Percentiles rank a stretch among this genome's conserved stretches.
These are phyloP conservation scores for Drosophila tristis DNA, from an alignment of 1,140 invertebrate species.

Conservation along the genomic window DNA sequence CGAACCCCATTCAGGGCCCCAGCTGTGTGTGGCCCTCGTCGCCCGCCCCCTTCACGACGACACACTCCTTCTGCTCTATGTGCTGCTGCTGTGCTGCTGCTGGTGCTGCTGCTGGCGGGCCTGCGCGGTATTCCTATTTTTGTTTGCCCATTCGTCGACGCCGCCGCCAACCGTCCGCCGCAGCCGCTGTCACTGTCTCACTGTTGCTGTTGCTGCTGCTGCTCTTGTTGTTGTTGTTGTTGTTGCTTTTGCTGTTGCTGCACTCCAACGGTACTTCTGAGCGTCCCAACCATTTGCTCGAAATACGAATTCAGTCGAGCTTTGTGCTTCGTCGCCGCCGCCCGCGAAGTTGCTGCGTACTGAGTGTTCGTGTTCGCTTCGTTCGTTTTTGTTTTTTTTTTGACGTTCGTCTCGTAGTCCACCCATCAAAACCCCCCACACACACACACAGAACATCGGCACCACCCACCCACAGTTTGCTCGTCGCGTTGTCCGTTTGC, in stretches of 20 bases:
- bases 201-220: conserved; percentile 25
- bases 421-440: no score
- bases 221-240: conserved; percentile 27
- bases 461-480: conserved; percentile 35
- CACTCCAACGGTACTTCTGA: conserved; percentile 77
- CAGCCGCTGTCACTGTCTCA: conserved; percentile 1
- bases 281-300: conserved; percentile 67
- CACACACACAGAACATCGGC: neutral
- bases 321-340: conserved; percentile 77
- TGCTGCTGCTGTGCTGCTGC: conserved; percentile 5
- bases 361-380: conserved; percentile 28
- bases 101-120: conserved; percentile 36
- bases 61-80: no score
- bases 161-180: conserved; percentile 6
- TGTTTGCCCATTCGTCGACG: conserved; percentile 56
- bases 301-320: conserved; percentile 79
- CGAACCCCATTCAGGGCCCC: conserved; percentile 65
- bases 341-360: conserved; percentile 70
- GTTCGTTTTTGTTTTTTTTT: conserved; percentile 6
- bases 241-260: conserved; percentile 44
- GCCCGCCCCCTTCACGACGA: no score
- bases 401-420: neutral
- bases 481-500: conserved; percentile 31
- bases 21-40: conserved; percentile 35
- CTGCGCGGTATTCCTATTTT: conserved; percentile 75